phyloP scores from a whole-genome alignment of 2,113 vertebrate genomes.

The Nothobranchius kuhntae region DNA sequence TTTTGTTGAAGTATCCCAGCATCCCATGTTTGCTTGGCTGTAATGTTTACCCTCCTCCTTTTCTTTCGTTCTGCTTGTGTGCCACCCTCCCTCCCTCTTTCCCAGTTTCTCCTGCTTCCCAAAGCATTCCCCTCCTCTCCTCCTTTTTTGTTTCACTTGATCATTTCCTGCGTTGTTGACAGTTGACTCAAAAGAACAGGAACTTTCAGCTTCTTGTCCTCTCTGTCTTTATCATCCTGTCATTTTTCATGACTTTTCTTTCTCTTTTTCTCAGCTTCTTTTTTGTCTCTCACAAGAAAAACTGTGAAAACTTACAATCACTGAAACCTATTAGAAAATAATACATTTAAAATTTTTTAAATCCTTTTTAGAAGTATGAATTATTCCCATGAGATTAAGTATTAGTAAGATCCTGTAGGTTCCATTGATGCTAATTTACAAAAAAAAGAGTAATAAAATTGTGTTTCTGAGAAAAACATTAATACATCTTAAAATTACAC shows the following conservation, averaged over 20 bases:
- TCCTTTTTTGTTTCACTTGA: conserved; percentile 47
- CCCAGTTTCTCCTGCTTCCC: conserved; percentile 19
- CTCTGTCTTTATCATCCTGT: conserved; percentile 3
- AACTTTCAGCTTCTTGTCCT: conserved; percentile 52
- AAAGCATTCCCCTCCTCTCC: conserved; percentile 1
- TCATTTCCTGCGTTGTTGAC: conserved; percentile 75
- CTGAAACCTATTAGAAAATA: background rate
- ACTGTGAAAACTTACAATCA: background rate
- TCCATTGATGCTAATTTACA: too few relatives aligned
- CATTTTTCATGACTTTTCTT: too few relatives aligned
- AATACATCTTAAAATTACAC: too few relatives aligned
- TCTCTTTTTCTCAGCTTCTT: too few relatives aligned
- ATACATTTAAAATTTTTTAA: background rate
- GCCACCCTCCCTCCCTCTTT: conserved; percentile 14
- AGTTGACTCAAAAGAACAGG: conserved; percentile 65
- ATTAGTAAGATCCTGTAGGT: too few relatives aligned
- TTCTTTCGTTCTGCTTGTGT: conserved; percentile 12
- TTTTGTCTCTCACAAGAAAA: background rate
- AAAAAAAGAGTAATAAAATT: too few relatives aligned
- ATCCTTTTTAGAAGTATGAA: too few relatives aligned
- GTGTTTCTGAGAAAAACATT: too few relatives aligned
- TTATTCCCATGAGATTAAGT: too few relatives aligned
- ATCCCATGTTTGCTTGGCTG: conserved; percentile 77
- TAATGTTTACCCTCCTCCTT: conserved; percentile 70
- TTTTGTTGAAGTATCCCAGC: conserved; percentile 78